These are phyloP conservation scores for Volucella zonaria DNA, from an alignment of 2,888 invertebrate genomes.

Conservation along the genomic window DNA sequence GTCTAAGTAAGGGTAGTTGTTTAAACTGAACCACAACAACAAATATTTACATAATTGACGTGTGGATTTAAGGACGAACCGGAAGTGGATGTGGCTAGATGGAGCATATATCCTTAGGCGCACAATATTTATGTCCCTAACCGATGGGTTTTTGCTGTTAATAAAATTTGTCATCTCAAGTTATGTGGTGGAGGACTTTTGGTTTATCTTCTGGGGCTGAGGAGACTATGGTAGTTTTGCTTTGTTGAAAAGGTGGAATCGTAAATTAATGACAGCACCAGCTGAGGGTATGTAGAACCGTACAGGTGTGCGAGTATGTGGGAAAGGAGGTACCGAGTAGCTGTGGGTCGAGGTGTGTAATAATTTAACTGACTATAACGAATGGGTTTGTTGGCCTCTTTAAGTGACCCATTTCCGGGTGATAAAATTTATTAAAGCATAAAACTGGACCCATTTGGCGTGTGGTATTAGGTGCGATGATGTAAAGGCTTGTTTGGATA, in stretches of 20 bases:
- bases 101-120: neutral
- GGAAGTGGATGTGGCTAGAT: conserved; percentile 22
- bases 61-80: conserved; percentile 40
- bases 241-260: conserved; percentile 4
- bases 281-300: too few relatives aligned
- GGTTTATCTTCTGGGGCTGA: neutral
- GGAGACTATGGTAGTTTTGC: neutral
- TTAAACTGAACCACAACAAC: conserved; percentile 30
- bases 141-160: conserved; percentile 17
- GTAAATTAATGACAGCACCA: conserved; percentile 23
- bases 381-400: conserved; percentile 33
- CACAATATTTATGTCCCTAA: neutral
- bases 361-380: conserved; percentile 28
- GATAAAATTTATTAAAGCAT: conserved; percentile 43
- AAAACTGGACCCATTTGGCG: conserved; percentile 9
- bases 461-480: conserved; percentile 25
- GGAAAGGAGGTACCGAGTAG: neutral
- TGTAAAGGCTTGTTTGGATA: neutral
- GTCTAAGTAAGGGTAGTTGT: neutral
- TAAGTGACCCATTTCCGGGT: conserved; percentile 41
- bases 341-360: conserved; percentile 3
- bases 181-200: neutral
- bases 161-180: conserved; percentile 43
- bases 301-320: neutral
- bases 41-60: conserved; percentile 53